Evolutionary conservation across 2,113 vertebrate genomes (phyloP).

Genomic region (Coptodon rendalli): DNA sequence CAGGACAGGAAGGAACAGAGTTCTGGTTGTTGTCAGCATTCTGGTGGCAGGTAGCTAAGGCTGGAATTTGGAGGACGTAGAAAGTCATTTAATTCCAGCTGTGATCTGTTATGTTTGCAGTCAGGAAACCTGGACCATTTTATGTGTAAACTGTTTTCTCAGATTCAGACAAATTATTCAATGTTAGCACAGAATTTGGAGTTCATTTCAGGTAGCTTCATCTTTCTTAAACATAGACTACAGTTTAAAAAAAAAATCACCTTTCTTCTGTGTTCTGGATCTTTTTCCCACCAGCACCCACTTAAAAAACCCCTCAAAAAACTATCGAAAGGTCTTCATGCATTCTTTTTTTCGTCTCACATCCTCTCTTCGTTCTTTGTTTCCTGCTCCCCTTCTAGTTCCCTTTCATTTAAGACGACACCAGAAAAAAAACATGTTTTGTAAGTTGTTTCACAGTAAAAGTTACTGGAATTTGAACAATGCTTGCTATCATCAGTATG

Average conservation of each 20-base stretch:
- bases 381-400: conserved; percentile 43
- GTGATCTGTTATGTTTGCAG: neutral
- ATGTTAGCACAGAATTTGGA: neutral
- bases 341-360: neutral
- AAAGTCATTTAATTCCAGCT: neutral
- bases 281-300: neutral
- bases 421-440: conserved; percentile 63
- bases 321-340: neutral
- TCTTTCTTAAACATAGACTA: neutral
- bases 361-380: conserved; percentile 21
- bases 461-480: neutral
- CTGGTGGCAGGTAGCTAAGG: neutral
- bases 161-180: neutral
- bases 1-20: conserved; percentile 45
- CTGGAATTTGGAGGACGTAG: neutral
- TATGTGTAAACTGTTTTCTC: neutral
- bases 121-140: conserved; percentile 27
- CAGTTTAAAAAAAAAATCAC: neutral
- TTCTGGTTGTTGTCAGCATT: conserved; percentile 48
- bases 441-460: conserved; percentile 65
- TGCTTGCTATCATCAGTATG: neutral
- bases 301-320: conserved; percentile 1
- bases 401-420: conserved; percentile 55
- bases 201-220: neutral
- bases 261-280: neutral